Evolutionary conservation across 2,797 vertebrate genomes (phyloP).

Genomic region (Sebastes oblongus): DNA sequence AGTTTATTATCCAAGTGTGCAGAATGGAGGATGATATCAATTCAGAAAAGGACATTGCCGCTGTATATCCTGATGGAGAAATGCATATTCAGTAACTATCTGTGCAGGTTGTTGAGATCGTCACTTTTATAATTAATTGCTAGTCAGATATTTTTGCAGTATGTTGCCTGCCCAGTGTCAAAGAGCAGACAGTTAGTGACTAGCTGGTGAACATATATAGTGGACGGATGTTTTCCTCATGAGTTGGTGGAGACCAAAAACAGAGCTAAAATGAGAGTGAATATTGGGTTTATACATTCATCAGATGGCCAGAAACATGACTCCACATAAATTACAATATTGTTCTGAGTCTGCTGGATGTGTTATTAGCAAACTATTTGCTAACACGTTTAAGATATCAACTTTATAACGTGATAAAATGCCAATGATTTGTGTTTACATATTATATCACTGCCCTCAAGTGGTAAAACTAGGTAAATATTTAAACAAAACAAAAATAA

Average conservation of each 20-base stretch:
- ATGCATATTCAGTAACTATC: neutral
- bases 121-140: neutral
- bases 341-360: neutral
- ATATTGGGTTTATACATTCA: neutral
- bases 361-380: too few relatives aligned
- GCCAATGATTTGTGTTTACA: neutral
- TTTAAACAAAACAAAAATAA: neutral
- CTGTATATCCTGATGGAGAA: slow-evolving; percentile 7
- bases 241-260: neutral
- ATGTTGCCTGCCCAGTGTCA: neutral
- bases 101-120: neutral
- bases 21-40: slow-evolving; percentile 2
- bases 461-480: neutral
- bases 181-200: neutral
- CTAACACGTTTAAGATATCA: neutral
- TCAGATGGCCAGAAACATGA: neutral
- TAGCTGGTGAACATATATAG: neutral
- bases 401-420: neutral
- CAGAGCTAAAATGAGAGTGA: neutral
- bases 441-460: neutral
- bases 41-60: neutral
- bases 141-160: neutral
- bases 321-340: neutral
- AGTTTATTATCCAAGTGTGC: slow-evolving; percentile 13
- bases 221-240: too few relatives aligned